Evolutionary conservation across 2,888 invertebrate species (phyloP), one percentile per base, ranked within the genome.

Genomic region (Mycalesis mineus): DNA sequence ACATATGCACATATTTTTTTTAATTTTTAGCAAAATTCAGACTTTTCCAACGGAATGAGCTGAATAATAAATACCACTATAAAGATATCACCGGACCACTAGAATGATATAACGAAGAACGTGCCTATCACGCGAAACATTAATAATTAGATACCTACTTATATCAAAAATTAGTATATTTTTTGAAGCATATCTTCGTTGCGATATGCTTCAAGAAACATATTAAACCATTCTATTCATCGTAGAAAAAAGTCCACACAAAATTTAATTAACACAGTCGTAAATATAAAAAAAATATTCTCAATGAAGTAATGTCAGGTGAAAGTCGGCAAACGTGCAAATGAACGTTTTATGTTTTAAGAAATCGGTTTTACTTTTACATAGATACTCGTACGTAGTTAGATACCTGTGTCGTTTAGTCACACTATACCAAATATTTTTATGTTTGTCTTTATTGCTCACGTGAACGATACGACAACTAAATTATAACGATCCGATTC

Each of bases 341-440:
- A 51, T 51, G 40, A 14, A 40, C 15, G 40, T 51, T 31, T 36
- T 36, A 36, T 53, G 36, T 49, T 50, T 56, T 47, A 55, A 53
- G 44, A 61, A 55, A 56, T 58, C 45, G 45, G 44, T 55, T 57
- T 47, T 40, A 57, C 44, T 62, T 60, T 55, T 53, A 55, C 55
- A 53, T 31, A 37, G 17, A 22, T 22, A 22, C 5, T 22, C 22
- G 22, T 22, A 5, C 22, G 15, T 41, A 41, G 9, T 4, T 44
- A 42, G n/a, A n/a, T n/a, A n/a, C n/a, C n/a, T n/a, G n/a, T 50
- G 39, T 45, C 28, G 33, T 52, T 17, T 48, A 48, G 28, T 52
- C 55, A 49, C 55, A 56, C 42, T 42, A 42, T 28, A 44, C 42
- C 11, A 33, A 39, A 40, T 28, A 41, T 29, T 14, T 33, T 14